Evolutionary conservation across 2,888 invertebrate genomes (phyloP).

Genomic region (Agrenia bidenticulata): DNA sequence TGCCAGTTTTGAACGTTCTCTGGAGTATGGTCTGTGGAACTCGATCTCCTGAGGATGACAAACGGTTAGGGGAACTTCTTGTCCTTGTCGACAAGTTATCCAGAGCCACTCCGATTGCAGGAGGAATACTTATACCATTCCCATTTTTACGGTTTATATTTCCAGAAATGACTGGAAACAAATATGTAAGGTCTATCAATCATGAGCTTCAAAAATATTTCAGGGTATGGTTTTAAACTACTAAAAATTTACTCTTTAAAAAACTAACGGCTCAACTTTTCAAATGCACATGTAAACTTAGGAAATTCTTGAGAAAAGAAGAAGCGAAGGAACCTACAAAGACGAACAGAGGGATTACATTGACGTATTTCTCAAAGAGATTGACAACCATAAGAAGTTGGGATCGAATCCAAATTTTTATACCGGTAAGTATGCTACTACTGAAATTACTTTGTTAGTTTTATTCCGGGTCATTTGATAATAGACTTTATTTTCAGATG

Average conservation of each 20-base stretch:
- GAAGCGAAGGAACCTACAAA: constrained; percentile 24
- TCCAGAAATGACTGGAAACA: constrained; percentile 36
- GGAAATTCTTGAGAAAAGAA: constrained; percentile 36
- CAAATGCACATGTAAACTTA: constrained; percentile 32
- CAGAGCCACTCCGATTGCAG: constrained; percentile 33
- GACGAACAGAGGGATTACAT: constrained; percentile 44
- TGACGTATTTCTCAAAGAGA: constrained; percentile 47
- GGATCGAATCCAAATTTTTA: not conserved
- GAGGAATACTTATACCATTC: constrained; percentile 15
- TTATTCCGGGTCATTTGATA: too few species aligned
- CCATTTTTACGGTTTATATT: constrained; percentile 15
- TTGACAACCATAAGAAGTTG: constrained; percentile 31
- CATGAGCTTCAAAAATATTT: constrained; percentile 28
- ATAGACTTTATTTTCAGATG: constrained; percentile 38
- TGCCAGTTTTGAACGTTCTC: constrained; percentile 49
- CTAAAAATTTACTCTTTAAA: too few species aligned
- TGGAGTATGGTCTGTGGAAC: constrained; percentile 47
- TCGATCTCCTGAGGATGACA: constrained; percentile 28
- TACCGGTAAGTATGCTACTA: too few species aligned
- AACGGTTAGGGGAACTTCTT: constrained; percentile 23
- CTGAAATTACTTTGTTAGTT: too few species aligned
- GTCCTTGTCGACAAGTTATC: constrained; percentile 29
- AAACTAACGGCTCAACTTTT: constrained; percentile 24
- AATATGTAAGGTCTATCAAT: constrained; percentile 26
- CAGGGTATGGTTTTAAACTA: constrained; percentile 19